Base-by-base conservation (phyloP, 2,797 vertebrate species). In the Hippopotamyrus pictus region DNA sequence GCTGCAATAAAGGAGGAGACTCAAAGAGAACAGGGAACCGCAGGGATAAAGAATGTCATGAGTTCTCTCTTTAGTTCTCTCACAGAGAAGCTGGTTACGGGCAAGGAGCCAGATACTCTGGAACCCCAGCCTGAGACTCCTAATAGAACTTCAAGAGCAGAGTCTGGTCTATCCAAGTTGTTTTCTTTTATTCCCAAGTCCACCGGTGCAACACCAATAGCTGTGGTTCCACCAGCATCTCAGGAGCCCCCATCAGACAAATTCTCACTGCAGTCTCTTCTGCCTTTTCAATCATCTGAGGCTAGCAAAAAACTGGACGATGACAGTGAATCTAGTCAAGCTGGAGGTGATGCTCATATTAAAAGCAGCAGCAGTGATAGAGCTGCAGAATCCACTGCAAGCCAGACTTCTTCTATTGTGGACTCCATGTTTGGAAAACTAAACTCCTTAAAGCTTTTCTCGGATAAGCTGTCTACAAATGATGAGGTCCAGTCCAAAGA, bases 401-500 rank as follows among this genome's bases (percentile, higher is more conserved):
- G 94, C 90, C 96, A 93, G 91, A 88, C 96, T 7, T 90, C 94
- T 87, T 97, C 96, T 0, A 94, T 97, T 85, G 94, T 98, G 90
- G 97, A 97, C 90, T 97, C 97, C 8, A 94, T 98, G 93, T 93
- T 98, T 14, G 97, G 95, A 91, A 95, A 95, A 89, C 93, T 99
- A 82, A 98, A 96, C 93, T 96, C 97, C 90, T 93, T 98, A 90
- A 98, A 97, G 89, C 94, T 98, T 51, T 98, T 98, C 93, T 96
- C 95, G 3, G 97, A 94, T 90, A 92, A 95, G 88, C 91, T 94
- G 0, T 5, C 94, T 83, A 92, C 93, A 37, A 92, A 90, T 90
- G 95, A 95, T 25, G 90, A 94, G 29, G 93, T 94, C 19, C 94
- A 95, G 88, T 91, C 93, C 25, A 88, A 88, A 88, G 94, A 94